Evolutionary conservation across 2,113 vertebrate species (phyloP).

Genomic region (Danionella cerebrum): DNA sequence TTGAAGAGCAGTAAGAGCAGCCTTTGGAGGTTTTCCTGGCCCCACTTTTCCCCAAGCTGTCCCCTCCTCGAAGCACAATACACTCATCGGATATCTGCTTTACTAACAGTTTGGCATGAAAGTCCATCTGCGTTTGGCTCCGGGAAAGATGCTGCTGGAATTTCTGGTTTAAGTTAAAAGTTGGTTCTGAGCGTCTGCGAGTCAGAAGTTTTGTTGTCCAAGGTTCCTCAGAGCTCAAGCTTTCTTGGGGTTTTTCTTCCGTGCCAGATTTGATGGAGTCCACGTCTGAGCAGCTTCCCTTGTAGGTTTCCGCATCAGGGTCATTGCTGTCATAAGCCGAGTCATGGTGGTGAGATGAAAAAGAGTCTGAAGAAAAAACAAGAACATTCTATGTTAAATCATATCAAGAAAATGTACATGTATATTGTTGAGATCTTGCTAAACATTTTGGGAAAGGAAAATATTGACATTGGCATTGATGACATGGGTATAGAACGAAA

Average conservation of each 20-base stretch:
- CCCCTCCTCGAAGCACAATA: constrained; percentile 13
- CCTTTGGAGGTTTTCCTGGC: not conserved
- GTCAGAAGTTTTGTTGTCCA: constrained; percentile 43
- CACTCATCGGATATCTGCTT: constrained; percentile 54
- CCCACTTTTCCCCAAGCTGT: not conserved
- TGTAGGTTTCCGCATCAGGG: constrained; percentile 56
- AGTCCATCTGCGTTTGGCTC: constrained; percentile 58
- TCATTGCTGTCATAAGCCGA: constrained; percentile 78
- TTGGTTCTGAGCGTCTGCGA: constrained; percentile 73
- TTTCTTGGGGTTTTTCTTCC: constrained; percentile 17
- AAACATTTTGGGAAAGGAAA: too few relatives aligned
- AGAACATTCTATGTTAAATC: not conserved
- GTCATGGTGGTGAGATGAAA: constrained; percentile 64
- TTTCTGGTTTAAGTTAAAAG: constrained; percentile 39
- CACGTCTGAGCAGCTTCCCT: constrained; percentile 6
- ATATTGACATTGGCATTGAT: too few relatives aligned
- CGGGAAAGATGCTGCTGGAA: constrained; percentile 53
- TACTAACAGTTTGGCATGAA: constrained; percentile 38
- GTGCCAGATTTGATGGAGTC: constrained; percentile 4
- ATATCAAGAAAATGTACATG: not conserved
- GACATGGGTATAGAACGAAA: too few relatives aligned
- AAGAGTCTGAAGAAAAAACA: constrained; percentile 53
- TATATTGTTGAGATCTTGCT: too few relatives aligned
- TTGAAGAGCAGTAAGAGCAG: constrained; percentile 48
- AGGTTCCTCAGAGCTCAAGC: not conserved